Evolutionary conservation across 2,797 vertebrate species (phyloP).

Genomic region (Hyperoplus lanceolatus): DNA sequence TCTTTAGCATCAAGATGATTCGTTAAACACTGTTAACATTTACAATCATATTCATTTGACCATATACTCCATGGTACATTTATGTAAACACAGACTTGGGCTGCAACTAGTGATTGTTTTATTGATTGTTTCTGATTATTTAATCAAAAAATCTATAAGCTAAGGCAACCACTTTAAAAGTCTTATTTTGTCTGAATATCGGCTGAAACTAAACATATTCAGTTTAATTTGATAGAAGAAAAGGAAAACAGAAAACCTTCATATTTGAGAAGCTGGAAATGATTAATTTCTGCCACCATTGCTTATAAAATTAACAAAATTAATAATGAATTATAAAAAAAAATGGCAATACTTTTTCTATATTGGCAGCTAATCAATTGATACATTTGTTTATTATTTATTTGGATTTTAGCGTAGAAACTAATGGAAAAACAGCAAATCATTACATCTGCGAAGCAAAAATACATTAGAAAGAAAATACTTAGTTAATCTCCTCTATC

Average conservation of each 20-base stretch:
- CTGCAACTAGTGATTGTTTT: background rate
- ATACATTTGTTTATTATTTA: background rate
- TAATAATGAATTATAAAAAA: background rate
- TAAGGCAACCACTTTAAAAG: background rate
- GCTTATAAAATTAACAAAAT: background rate
- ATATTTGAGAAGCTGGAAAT: background rate
- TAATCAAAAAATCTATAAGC: background rate
- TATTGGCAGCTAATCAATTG: too few species aligned
- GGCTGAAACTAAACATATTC: background rate
- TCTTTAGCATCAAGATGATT: constrained; percentile 28
- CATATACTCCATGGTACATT: too few species aligned
- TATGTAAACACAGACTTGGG: background rate
- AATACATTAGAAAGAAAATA: background rate
- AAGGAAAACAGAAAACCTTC: background rate
- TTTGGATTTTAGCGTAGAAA: too few species aligned
- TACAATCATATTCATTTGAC: background rate
- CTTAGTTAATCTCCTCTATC: background rate
- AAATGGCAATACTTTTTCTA: background rate
- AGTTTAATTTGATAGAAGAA: background rate
- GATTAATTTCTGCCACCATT: background rate
- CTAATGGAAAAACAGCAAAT: background rate
- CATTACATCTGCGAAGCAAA: background rate
- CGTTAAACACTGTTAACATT: background rate
- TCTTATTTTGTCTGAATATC: background rate
- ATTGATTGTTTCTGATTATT: background rate